A percentile compares a stretch with the other conserved stretches of the same genome.
These are phyloP conservation scores for Capitulum mitella DNA, from an alignment of 2,888 invertebrate genomes.

Conservation along the genomic window DNA sequence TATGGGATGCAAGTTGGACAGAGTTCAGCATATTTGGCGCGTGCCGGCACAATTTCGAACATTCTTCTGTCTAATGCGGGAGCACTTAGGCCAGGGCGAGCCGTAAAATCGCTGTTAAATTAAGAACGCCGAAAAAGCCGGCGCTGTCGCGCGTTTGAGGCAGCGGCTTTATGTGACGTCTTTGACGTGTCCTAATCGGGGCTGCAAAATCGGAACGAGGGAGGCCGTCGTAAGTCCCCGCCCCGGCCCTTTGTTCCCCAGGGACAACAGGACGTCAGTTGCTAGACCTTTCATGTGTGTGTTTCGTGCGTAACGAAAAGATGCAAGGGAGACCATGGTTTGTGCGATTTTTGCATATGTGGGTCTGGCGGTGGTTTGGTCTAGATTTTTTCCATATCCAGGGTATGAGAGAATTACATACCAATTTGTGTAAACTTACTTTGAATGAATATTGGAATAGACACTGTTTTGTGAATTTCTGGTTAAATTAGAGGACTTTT, in stretches of 20 bases:
- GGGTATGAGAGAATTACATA: too few species aligned
- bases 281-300: too few species aligned
- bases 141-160: background rate
- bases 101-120: slow-evolving; percentile 3
- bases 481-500: too few species aligned
- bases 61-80: background rate
- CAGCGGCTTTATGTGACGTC: background rate
- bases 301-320: too few species aligned
- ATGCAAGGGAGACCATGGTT: too few species aligned
- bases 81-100: background rate
- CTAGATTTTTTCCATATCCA: too few species aligned
- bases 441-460: too few species aligned
- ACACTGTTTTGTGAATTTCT: too few species aligned
- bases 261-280: background rate
- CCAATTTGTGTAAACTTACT: too few species aligned
- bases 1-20: slow-evolving; percentile 16
- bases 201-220: background rate
- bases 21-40: background rate
- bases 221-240: background rate
- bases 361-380: too few species aligned
- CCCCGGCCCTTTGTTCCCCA: background rate
- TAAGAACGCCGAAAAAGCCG: background rate
- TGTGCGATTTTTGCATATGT: too few species aligned
- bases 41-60: background rate
- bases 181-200: background rate